Conservation (phyloP, 2,888 invertebrate species). For the Anoplius nigerrimus region DNA sequence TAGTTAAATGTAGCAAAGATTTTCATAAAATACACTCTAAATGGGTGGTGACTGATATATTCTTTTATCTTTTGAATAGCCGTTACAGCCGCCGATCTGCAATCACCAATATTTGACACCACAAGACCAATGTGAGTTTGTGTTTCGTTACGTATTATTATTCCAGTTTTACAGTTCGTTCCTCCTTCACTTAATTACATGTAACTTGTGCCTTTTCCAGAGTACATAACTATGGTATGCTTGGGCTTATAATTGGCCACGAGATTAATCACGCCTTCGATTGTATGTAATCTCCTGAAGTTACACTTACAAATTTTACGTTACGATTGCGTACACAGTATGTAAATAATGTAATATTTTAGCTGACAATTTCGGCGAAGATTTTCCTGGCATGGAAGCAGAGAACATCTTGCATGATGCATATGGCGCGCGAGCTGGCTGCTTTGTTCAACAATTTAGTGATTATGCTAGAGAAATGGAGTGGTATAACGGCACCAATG, state of each 20-base stretch:
- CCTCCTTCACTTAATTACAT: background rate
- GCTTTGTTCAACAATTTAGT: slow-evolving; percentile 35
- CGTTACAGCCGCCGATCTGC: slow-evolving; percentile 46
- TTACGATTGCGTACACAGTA: no score
- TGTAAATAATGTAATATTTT: no score
- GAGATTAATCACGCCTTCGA: slow-evolving; percentile 29
- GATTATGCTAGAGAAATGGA: slow-evolving; percentile 1
- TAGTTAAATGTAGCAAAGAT: background rate
- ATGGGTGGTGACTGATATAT: background rate
- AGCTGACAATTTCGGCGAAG: no score
- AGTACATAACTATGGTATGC: slow-evolving; percentile 17
- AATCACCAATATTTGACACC: slow-evolving; percentile 42
- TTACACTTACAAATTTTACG: no score
- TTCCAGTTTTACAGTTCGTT: background rate
- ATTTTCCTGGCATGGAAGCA: background rate
- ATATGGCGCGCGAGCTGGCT: slow-evolving; percentile 20
- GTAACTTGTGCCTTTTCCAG: background rate
- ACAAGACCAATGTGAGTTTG: slow-evolving; percentile 62
- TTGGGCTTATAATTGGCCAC: slow-evolving; percentile 24
- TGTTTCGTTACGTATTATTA: background rate
- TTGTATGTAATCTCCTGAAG: slow-evolving; percentile 5
- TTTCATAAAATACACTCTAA: background rate
- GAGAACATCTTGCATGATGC: background rate
- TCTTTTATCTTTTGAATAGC: slow-evolving; percentile 24
- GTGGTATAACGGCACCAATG: background rate